Evolutionary conservation across 2,797 vertebrate genomes (phyloP).

Genomic region (Champsocephalus esox): DNA sequence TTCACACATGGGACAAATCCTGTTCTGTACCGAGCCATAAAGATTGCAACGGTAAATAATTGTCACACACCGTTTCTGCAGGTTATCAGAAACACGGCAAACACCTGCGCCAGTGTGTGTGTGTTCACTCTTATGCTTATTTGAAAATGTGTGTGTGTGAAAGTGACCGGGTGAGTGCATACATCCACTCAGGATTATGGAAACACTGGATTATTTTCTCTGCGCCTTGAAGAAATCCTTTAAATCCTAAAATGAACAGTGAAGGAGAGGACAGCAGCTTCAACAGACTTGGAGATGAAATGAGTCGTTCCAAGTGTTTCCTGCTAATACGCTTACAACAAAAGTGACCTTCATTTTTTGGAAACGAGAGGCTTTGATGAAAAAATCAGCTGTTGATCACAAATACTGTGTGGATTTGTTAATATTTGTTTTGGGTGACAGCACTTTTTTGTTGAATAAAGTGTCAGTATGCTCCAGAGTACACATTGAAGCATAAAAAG

Average conservation of each 20-base stretch:
- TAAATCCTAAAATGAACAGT: constrained; percentile 69
- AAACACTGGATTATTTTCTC: constrained; percentile 74
- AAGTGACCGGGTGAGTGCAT: constrained; percentile 38
- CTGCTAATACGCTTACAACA: constrained; percentile 15
- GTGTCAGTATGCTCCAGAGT: neutral
- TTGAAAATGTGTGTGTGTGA: neutral
- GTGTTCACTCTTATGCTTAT: no score
- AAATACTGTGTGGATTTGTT: constrained; percentile 32
- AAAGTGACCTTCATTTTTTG: constrained; percentile 23
- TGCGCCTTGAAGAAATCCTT: constrained; percentile 44
- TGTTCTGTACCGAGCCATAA: constrained; percentile 8
- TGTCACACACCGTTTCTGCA: constrained; percentile 28
- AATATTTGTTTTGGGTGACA: constrained; percentile 32
- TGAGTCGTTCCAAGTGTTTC: constrained; percentile 34
- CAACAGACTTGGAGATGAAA: constrained; percentile 36
- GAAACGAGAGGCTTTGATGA: constrained; percentile 11
- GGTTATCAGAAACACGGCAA: constrained; percentile 44
- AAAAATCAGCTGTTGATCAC: constrained; percentile 20
- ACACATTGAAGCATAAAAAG: constrained; percentile 26
- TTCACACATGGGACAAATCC: constrained; percentile 56
- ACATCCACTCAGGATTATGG: constrained; percentile 70
- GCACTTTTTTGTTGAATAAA: constrained; percentile 20
- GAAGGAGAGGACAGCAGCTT: constrained; percentile 69
- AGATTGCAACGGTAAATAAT: constrained; percentile 43
- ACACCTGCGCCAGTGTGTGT: constrained; percentile 43